phyloP scores from a whole-genome alignment of 2,888 invertebrate species.

The Melanargia galathea region DNA sequence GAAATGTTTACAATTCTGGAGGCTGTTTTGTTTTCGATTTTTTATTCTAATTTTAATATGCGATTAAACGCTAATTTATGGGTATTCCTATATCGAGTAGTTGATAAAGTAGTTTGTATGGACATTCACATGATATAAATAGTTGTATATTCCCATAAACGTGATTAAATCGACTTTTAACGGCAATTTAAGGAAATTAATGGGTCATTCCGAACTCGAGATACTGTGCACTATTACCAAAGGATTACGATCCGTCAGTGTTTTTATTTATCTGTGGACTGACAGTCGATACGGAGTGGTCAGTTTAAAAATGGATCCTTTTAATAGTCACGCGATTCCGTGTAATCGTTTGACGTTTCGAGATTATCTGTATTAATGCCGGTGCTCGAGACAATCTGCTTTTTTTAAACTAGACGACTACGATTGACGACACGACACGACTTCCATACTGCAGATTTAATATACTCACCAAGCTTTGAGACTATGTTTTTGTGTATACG shows the following conservation, averaged over 20 bases:
- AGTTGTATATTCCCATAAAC: not conserved
- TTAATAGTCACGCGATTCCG: conserved; percentile 71
- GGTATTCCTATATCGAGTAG: not conserved
- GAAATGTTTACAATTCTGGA: too few relatives aligned
- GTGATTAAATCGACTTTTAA: conserved; percentile 17
- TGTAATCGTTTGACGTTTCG: conserved; percentile 67
- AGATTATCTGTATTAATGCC: conserved; percentile 71
- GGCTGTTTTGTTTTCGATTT: too few relatives aligned
- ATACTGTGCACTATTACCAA: conserved; percentile 22
- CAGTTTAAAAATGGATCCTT: conserved; percentile 74
- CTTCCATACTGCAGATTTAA: conserved; percentile 28
- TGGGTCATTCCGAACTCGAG: conserved; percentile 19
- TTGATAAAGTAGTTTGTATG: conserved; percentile 3
- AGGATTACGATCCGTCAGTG: conserved; percentile 36
- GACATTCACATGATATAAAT: conserved; percentile 7
- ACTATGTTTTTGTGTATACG: too few relatives aligned
- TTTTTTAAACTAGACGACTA: not conserved
- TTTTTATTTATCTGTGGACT: conserved; percentile 49
- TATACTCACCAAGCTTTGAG: too few relatives aligned
- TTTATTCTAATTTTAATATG: not conserved
- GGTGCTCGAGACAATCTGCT: conserved; percentile 55
- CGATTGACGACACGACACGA: conserved; percentile 36
- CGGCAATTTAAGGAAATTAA: conserved; percentile 23
- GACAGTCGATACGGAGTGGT: conserved; percentile 65
- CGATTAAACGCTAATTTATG: not conserved